phyloP scores from a whole-genome alignment of 2,797 vertebrate genomes.

The Hephaestus fuliginosus region DNA sequence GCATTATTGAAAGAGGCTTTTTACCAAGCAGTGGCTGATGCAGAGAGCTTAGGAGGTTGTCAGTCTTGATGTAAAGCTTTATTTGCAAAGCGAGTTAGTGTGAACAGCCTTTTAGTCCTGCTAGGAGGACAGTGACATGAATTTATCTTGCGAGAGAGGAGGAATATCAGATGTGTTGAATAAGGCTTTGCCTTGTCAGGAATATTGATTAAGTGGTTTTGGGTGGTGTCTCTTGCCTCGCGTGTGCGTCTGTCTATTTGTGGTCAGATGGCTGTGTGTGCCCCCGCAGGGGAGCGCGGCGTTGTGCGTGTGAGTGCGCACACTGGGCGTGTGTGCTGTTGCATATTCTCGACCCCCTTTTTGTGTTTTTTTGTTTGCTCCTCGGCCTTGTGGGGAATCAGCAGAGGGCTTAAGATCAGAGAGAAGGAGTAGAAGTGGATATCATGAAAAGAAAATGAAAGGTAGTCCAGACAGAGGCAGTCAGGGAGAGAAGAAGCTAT shows the following conservation, averaged over 20 bases:
- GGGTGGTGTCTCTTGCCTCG: slow-evolving; percentile 53
- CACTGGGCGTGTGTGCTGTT: slow-evolving; percentile 6
- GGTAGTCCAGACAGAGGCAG: slow-evolving; percentile 27
- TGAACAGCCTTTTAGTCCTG: slow-evolving; percentile 77
- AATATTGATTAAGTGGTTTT: slow-evolving; percentile 81
- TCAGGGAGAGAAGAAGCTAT: background rate
- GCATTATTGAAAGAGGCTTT: slow-evolving; percentile 81
- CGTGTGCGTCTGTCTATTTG: slow-evolving; percentile 41
- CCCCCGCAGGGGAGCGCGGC: slow-evolving; percentile 12
- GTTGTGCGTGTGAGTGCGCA: slow-evolving; percentile 21
- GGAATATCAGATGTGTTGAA: slow-evolving; percentile 82
- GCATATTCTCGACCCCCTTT: slow-evolving; percentile 31
- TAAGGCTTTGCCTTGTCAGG: slow-evolving; percentile 79
- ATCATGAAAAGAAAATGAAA: slow-evolving; percentile 42
- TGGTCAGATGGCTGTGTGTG: slow-evolving; percentile 35
- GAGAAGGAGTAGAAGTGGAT: slow-evolving; percentile 37
- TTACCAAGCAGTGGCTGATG: slow-evolving; percentile 77
- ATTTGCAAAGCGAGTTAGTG: slow-evolving; percentile 81
- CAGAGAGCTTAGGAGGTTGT: slow-evolving; percentile 80
- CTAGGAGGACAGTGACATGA: slow-evolving; percentile 72
- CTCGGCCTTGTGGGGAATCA: slow-evolving; percentile 46
- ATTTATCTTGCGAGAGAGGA: slow-evolving; percentile 77
- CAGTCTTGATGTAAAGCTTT: slow-evolving; percentile 83
- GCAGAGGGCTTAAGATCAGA: slow-evolving; percentile 64
- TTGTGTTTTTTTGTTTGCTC: slow-evolving; percentile 53